Conservation (phyloP, 2,797 vertebrate genomes). For the Nasua narica region DNA sequence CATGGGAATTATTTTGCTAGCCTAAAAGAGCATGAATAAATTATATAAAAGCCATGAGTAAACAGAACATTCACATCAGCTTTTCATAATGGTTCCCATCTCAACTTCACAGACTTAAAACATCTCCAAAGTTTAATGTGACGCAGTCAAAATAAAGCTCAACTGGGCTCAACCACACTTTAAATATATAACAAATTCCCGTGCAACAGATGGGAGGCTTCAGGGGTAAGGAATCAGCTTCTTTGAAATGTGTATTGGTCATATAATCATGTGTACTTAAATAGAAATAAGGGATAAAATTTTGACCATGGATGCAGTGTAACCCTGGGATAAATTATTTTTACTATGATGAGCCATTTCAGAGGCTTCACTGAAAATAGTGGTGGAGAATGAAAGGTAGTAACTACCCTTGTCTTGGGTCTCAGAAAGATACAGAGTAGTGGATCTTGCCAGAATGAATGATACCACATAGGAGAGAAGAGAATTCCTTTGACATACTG, state of each 20-base stretch:
- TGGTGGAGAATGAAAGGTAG: neutral
- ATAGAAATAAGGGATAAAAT: constrained; percentile 6
- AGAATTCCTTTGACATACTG: neutral
- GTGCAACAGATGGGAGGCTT: neutral
- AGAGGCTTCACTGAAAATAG: neutral
- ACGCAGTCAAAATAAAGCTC: neutral
- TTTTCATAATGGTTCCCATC: constrained; percentile 43
- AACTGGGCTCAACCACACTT: neutral
- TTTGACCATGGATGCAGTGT: neutral
- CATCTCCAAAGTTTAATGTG: neutral
- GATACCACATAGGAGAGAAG: neutral
- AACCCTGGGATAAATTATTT: neutral
- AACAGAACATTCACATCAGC: constrained; percentile 51
- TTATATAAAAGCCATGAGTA: constrained; percentile 59
- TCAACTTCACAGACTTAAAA: neutral
- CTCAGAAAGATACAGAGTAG: neutral
- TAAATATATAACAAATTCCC: neutral
- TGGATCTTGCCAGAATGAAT: neutral
- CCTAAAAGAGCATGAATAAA: constrained; percentile 74
- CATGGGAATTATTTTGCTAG: constrained; percentile 54
- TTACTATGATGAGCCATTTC: neutral
- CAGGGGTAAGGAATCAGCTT: neutral
- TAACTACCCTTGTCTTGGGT: neutral
- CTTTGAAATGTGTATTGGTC: neutral
- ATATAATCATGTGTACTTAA: neutral